Percentiles rank a stretch among this genome's conserved stretches.
Evolutionary conservation across 2,797 vertebrate species (phyloP).

Genomic region (Paguma larvata): DNA sequence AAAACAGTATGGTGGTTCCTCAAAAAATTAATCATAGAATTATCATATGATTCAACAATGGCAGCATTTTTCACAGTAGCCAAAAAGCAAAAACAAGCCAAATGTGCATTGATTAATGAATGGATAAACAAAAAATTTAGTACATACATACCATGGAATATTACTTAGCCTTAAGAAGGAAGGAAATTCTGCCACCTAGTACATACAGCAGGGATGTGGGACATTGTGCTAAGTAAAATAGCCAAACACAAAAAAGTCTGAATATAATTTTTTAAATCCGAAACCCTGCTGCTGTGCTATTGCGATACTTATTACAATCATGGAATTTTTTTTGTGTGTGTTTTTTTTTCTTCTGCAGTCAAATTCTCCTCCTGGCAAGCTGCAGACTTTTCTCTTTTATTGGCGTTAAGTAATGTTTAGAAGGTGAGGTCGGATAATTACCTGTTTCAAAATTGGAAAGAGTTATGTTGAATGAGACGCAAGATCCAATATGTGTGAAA

Average conservation of each 20-base stretch:
- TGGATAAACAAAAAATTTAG: neutral
- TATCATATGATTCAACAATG: neutral
- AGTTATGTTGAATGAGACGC: neutral
- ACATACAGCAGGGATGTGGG: neutral
- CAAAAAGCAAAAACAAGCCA: neutral
- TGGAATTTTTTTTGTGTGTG: neutral
- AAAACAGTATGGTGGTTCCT: neutral
- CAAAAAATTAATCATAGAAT: neutral
- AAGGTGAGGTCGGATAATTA: neutral
- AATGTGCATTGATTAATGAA: neutral
- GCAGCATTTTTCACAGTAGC: neutral
- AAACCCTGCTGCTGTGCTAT: neutral
- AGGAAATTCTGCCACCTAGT: neutral
- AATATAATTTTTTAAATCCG: neutral
- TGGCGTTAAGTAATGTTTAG: neutral
- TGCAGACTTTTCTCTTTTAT: neutral
- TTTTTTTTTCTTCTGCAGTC: neutral
- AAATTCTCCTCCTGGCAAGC: neutral
- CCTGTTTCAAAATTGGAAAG: neutral
- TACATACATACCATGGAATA: neutral
- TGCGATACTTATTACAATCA: neutral
- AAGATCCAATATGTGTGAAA: neutral
- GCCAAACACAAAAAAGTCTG: neutral
- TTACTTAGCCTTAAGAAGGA: neutral
- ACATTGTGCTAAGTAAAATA: neutral